These are phyloP conservation scores for Moxostoma hubbsi DNA, from an alignment of 2,797 vertebrate genomes.

Conservation along the genomic window DNA sequence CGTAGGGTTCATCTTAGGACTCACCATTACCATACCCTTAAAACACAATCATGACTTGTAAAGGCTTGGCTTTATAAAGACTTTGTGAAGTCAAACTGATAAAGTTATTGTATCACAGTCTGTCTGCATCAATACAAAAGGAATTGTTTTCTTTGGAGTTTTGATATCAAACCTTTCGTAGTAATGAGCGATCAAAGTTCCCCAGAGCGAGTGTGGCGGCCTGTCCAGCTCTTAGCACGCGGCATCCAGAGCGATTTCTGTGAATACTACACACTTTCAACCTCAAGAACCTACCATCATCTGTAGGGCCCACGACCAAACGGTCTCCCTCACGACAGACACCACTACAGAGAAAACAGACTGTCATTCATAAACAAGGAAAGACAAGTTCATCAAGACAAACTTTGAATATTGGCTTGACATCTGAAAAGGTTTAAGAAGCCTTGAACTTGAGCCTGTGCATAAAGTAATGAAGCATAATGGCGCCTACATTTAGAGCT, in stretches of 20 bases:
- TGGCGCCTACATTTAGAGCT: no score
- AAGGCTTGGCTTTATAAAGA: no score
- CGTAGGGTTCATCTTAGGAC: conserved; percentile 96
- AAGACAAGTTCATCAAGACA: no score
- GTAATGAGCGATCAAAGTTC: conserved; percentile 89
- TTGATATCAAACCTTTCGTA: conserved; percentile 86
- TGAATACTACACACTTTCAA: conserved; percentile 95
- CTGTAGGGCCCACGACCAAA: conserved; percentile 93
- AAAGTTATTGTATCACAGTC: neutral
- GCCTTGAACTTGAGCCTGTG: no score
- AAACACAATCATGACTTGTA: conserved; percentile 24
- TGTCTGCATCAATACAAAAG: conserved; percentile 17
- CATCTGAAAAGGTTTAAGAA: no score
- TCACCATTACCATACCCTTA: conserved; percentile 99
- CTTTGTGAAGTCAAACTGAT: neutral
- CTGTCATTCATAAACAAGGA: no score
- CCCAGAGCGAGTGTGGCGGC: conserved; percentile 93
- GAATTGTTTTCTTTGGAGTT: neutral
- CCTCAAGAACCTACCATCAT: conserved; percentile 88
- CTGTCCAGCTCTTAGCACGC: conserved; percentile 92
- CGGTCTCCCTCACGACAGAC: conserved; percentile 94
- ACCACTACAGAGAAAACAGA: conserved; percentile 74
- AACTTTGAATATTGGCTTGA: no score
- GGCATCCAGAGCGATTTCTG: conserved; percentile 93
- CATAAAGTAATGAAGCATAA: no score